phyloP scores from a whole-genome alignment of 2,113 vertebrate species.

The Lepus europaeus region DNA sequence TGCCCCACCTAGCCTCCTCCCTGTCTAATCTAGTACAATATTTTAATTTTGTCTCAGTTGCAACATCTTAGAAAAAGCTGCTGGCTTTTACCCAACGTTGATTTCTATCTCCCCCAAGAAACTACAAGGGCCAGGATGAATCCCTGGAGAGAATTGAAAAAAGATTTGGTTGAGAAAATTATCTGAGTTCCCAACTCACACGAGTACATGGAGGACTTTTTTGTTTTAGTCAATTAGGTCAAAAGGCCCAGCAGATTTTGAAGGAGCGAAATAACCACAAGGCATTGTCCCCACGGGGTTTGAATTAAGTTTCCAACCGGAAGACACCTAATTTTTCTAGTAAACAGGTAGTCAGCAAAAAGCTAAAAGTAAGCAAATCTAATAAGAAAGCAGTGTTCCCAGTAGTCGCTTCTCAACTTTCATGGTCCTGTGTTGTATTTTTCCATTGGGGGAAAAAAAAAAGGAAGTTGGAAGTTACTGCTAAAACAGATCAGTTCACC shows the following conservation, averaged over 20 bases:
- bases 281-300: background rate
- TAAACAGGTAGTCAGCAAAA: conserved; percentile 54
- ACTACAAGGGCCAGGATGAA: background rate
- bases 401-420: conserved; percentile 29
- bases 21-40: background rate
- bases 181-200: background rate
- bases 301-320: conserved; percentile 66
- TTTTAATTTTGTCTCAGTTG: conserved; percentile 18
- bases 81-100: background rate
- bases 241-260: conserved; percentile 39
- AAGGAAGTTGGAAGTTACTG: conserved; percentile 55
- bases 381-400: conserved; percentile 36
- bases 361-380: conserved; percentile 48
- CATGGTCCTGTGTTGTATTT: conserved; percentile 68
- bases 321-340: conserved; percentile 66
- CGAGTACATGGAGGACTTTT: background rate
- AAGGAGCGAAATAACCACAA: conserved; percentile 61
- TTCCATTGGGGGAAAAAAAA: conserved; percentile 59
- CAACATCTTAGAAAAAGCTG: background rate
- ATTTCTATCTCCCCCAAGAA: conserved; percentile 50
- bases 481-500: conserved; percentile 72
- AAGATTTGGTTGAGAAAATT: background rate
- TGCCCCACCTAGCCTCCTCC: no score
- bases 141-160: background rate
- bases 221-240: conserved; percentile 45